phyloP scores from a whole-genome alignment of 1,140 invertebrate species.

The Ctenoplectra terminalis region DNA sequence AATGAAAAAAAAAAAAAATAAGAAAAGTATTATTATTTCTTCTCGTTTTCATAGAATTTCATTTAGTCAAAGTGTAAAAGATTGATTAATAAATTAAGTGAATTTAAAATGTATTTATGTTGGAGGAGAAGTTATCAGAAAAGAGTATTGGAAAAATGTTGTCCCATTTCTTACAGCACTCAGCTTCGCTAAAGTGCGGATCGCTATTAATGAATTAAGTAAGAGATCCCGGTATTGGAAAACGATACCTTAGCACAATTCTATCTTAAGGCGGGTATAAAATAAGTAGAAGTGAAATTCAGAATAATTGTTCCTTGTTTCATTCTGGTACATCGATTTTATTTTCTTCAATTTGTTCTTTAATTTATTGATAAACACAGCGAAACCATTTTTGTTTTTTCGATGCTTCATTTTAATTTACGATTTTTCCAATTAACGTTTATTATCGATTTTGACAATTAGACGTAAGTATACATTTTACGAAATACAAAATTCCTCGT shows the following conservation, averaged over 20 bases:
- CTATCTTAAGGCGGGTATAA: not conserved
- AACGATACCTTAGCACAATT: slow-evolving; percentile 9
- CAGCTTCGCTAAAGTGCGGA: not conserved
- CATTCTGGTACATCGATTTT: not conserved
- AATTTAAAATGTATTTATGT: not conserved
- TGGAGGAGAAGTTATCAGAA: not conserved
- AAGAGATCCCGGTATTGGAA: not conserved
- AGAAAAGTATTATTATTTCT: too few species aligned
- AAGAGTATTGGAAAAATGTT: not conserved
- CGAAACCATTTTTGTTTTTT: too few species aligned
- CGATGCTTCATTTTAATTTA: too few species aligned
- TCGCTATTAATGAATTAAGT: slow-evolving; percentile 1
- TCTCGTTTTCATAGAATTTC: too few species aligned
- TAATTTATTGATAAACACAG: not conserved
- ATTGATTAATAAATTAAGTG: not conserved
- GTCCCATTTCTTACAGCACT: not conserved
- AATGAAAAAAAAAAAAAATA: too few species aligned
- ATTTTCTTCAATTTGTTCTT: not conserved
- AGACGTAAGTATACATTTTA: too few species aligned
- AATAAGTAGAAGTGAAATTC: not conserved
- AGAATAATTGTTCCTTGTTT: not conserved
- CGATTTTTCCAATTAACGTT: too few species aligned
- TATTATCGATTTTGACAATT: too few species aligned
- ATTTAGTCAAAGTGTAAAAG: too few species aligned
- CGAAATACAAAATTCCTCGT: too few species aligned